phyloP scores from a whole-genome alignment of 2,797 vertebrate species.

The Muraenolepis orangiensis region DNA sequence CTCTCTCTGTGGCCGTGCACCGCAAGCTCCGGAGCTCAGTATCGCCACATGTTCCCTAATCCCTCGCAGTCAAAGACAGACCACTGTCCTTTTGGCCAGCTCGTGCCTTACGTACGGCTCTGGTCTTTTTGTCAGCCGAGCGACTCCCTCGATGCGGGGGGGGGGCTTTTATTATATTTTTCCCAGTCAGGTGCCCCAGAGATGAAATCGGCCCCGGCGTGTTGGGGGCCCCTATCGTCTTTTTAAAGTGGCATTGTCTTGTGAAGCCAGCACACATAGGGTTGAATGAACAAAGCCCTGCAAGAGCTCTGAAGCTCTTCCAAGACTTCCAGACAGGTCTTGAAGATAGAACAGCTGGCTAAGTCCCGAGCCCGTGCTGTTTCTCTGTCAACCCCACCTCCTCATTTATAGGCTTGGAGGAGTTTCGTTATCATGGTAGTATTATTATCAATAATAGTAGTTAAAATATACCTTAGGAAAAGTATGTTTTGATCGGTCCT shows the following conservation, averaged over 20 bases:
- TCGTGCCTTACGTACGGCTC: conserved; percentile 59
- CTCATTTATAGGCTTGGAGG: not conserved
- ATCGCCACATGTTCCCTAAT: conserved; percentile 64
- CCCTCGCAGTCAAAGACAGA: conserved; percentile 59
- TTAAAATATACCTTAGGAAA: not conserved
- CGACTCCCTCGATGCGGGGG: conserved; percentile 58
- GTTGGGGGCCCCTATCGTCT: conserved; percentile 56
- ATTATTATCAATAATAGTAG: not conserved
- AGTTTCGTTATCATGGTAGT: not conserved
- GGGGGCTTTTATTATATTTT: conserved; percentile 42
- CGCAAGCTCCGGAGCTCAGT: conserved; percentile 50
- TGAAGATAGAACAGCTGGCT: conserved; percentile 48
- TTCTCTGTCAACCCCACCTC: conserved; percentile 30
- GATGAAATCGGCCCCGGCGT: conserved; percentile 60
- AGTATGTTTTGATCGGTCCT: not conserved
- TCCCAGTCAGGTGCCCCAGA: conserved; percentile 61
- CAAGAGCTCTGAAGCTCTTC: conserved; percentile 27
- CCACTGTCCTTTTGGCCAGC: conserved; percentile 64
- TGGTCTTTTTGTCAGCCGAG: conserved; percentile 52
- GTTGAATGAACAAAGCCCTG: conserved; percentile 64
- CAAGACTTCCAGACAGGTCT: conserved; percentile 43
- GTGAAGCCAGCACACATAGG: conserved; percentile 52
- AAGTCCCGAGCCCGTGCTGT: conserved; percentile 50
- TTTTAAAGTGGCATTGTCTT: conserved; percentile 69
- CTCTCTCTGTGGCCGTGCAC: conserved; percentile 26